Evolutionary conservation across 2,113 vertebrate species (phyloP).

Genomic region (Fukomys damarensis): DNA sequence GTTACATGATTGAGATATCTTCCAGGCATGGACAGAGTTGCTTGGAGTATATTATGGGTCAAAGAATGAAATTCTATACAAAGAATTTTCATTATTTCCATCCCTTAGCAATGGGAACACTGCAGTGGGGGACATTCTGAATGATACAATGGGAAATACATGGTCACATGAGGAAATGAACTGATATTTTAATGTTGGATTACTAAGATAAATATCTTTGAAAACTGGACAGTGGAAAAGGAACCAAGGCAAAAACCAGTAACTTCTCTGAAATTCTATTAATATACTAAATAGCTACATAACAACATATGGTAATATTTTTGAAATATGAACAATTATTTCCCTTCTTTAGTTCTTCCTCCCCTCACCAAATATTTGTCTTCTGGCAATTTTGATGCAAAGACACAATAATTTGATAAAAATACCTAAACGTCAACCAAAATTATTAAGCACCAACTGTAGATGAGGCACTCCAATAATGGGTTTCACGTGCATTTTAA

Average conservation of each 20-base stretch:
- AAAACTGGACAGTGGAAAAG: neutral
- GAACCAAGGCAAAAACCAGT: neutral
- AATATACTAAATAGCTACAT: neutral
- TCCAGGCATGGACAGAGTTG: neutral
- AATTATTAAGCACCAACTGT: neutral
- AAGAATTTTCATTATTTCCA: neutral
- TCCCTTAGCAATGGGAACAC: neutral
- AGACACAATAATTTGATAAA: slow-evolving; percentile 36
- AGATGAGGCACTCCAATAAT: neutral
- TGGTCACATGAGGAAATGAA: neutral
- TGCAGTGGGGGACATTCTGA: neutral
- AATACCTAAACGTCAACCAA: neutral
- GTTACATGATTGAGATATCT: neutral
- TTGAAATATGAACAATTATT: neutral
- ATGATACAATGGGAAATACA: neutral
- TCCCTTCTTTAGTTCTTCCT: neutral
- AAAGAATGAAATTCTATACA: slow-evolving; percentile 5
- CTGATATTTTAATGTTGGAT: neutral
- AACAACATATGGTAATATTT: neutral
- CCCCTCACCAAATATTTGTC: neutral
- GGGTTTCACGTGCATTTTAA: neutral
- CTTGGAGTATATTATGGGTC: neutral
- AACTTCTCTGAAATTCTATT: neutral
- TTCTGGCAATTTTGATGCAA: neutral
- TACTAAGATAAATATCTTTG: slow-evolving; percentile 31